phyloP scores from a whole-genome alignment of 2,797 vertebrate genomes.

The Phaenicophaeus curvirostris region DNA sequence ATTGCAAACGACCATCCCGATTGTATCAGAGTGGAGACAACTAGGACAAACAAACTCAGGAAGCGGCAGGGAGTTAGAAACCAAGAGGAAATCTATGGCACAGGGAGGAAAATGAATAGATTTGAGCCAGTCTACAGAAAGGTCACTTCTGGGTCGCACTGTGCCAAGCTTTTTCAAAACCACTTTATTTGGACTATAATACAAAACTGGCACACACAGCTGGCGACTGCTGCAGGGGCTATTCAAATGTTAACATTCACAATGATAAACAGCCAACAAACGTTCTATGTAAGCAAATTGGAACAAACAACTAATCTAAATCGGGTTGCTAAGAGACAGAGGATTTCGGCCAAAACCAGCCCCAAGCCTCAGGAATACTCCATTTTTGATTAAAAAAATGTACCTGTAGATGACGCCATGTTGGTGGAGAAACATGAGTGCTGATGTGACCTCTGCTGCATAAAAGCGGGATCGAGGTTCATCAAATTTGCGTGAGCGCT shows the following conservation, averaged over 20 bases:
- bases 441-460: slow-evolving; percentile 94
- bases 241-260: slow-evolving; percentile 78
- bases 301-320: slow-evolving; percentile 74
- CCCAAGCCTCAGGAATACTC: slow-evolving; percentile 18
- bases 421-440: slow-evolving; percentile 96
- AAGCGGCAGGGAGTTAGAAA: slow-evolving; percentile 78
- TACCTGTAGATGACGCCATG: slow-evolving; percentile 98
- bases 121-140: slow-evolving; percentile 61
- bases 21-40: slow-evolving; percentile 76
- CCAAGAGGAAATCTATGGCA: slow-evolving; percentile 73
- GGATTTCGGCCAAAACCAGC: slow-evolving; percentile 52
- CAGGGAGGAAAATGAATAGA: slow-evolving; percentile 73
- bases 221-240: slow-evolving; percentile 67
- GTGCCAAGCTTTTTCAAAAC: slow-evolving; percentile 70
- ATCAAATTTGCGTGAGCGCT: slow-evolving; percentile 96
- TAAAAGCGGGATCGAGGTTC: slow-evolving; percentile 95
- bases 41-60: slow-evolving; percentile 83
- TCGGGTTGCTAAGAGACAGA: slow-evolving; percentile 69
- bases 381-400: background rate
- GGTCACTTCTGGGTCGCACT: slow-evolving; percentile 67
- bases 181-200: slow-evolving; percentile 72
- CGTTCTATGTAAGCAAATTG: slow-evolving; percentile 73
- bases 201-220: slow-evolving; percentile 79
- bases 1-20: slow-evolving; percentile 62
- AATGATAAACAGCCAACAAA: slow-evolving; percentile 75